These are phyloP conservation scores for Molorchus minor DNA, from an alignment of 2,888 invertebrate genomes.

Conservation along the genomic window DNA sequence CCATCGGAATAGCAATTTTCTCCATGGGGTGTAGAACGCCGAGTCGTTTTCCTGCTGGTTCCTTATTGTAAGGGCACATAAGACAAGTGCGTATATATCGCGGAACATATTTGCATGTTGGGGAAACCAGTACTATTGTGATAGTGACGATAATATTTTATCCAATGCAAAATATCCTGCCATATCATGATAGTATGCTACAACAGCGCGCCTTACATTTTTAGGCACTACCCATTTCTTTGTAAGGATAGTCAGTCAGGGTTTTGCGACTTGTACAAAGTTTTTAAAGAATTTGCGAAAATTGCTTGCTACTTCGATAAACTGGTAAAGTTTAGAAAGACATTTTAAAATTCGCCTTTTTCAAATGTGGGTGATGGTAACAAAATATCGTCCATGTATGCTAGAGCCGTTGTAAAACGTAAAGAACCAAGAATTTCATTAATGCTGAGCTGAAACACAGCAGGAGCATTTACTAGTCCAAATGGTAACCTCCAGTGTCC, in stretches of 20 bases:
- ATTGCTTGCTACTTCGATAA: too few species aligned
- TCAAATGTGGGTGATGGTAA: too few species aligned
- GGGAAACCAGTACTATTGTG: constrained; percentile 56
- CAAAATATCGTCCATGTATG: too few species aligned
- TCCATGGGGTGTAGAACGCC: constrained; percentile 56
- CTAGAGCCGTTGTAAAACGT: too few species aligned
- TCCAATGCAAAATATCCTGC: constrained; percentile 53
- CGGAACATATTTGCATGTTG: constrained; percentile 53
- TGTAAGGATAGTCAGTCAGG: too few species aligned
- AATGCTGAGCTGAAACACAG: background rate
- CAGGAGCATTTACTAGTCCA: background rate
- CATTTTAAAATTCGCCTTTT: too few species aligned
- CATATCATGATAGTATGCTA: constrained; percentile 49
- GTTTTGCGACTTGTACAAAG: too few species aligned
- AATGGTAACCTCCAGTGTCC: background rate
- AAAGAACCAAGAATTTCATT: background rate
- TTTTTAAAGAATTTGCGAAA: too few species aligned
- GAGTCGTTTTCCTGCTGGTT: constrained; percentile 41
- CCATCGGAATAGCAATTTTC: constrained; percentile 39
- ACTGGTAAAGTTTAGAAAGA: too few species aligned
- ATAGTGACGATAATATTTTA: constrained; percentile 45
- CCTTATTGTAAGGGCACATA: constrained; percentile 55
- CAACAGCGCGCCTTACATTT: background rate
- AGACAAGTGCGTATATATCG: constrained; percentile 57
- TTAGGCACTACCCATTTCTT: constrained; percentile 22